Percentiles rank a stretch among this genome's conserved stretches.
phyloP scores from a whole-genome alignment of 2,888 invertebrate species.

The Leucozona laternaria region DNA sequence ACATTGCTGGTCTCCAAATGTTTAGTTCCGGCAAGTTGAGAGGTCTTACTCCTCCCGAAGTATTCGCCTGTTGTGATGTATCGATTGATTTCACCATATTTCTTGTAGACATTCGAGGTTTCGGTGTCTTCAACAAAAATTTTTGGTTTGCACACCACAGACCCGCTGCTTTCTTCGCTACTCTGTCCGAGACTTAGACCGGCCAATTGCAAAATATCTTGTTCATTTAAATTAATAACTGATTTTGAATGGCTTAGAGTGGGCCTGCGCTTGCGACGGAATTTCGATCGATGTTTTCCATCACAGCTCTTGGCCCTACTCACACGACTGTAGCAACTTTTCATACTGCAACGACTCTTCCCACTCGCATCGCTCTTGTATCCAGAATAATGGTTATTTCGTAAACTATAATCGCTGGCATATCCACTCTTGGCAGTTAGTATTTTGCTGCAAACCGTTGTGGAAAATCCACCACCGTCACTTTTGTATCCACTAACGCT shows the following conservation, averaged over 20 bases:
- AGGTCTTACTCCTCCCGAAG: conserved; percentile 77
- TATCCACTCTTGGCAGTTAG: conserved; percentile 84
- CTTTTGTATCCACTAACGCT: conserved; percentile 87
- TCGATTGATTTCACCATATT: conserved; percentile 83
- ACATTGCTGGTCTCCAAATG: conserved; percentile 29
- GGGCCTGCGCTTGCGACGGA: conserved; percentile 80
- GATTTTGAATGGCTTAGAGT: conserved; percentile 82
- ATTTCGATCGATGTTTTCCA: conserved; percentile 82
- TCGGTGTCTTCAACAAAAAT: conserved; percentile 79
- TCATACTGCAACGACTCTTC: conserved; percentile 86
- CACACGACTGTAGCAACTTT: conserved; percentile 86
- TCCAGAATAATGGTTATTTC: conserved; percentile 84
- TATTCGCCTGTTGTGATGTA: conserved; percentile 84
- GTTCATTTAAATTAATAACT: conserved; percentile 84
- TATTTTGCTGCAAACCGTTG: conserved; percentile 84
- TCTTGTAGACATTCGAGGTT: conserved; percentile 82
- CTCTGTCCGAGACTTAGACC: conserved; percentile 86
- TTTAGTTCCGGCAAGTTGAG: conserved; percentile 32
- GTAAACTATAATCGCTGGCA: conserved; percentile 86
- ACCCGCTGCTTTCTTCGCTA: conserved; percentile 83
- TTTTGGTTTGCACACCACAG: conserved; percentile 81
- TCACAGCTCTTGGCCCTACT: conserved; percentile 84
- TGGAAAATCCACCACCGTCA: conserved; percentile 83
- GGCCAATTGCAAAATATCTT: conserved; percentile 86
- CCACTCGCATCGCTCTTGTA: conserved; percentile 87